Evolutionary conservation across 2,888 invertebrate genomes (phyloP).

Genomic region (Caenorhabditis sulstoni): DNA sequence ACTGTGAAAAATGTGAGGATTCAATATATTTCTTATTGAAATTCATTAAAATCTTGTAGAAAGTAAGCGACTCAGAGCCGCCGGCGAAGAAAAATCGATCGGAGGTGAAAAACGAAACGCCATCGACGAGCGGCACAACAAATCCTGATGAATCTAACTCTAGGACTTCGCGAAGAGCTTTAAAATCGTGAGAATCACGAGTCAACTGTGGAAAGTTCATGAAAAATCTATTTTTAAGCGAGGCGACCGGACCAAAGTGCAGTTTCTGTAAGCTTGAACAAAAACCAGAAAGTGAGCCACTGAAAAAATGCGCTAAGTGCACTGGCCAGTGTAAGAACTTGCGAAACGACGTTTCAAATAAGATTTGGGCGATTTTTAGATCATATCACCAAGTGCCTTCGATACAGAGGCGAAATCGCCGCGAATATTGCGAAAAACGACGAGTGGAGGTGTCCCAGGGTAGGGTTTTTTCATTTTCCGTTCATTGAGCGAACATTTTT

Average conservation of each 20-base stretch:
- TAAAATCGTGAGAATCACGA: no score
- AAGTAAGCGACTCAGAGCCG: no score
- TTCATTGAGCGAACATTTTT: slow-evolving; percentile 9
- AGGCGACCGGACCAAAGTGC: not conserved
- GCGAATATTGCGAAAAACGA: slow-evolving; percentile 1
- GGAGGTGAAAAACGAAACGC: no score
- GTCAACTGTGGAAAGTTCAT: no score
- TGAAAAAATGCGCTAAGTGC: not conserved
- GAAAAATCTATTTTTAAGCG: no score
- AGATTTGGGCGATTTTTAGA: slow-evolving; percentile 18
- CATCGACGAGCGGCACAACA: no score
- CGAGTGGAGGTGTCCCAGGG: slow-evolving; percentile 29
- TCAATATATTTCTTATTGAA: no score
- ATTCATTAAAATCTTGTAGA: no score
- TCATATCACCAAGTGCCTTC: slow-evolving; percentile 47
- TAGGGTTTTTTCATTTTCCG: slow-evolving; percentile 6
- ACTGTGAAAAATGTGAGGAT: not conserved
- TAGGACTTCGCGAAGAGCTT: not conserved
- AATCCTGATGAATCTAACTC: no score
- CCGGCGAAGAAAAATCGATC: no score
- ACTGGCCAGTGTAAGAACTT: not conserved
- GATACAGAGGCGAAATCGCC: slow-evolving; percentile 28
- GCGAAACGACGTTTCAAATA: not conserved
- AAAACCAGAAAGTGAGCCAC: not conserved
- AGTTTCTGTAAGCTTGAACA: slow-evolving; percentile 13